Evolutionary conservation across 2,888 invertebrate genomes (phyloP), one percentile per base, ranked within the genome.

Genomic region (Troides aeacus): DNA sequence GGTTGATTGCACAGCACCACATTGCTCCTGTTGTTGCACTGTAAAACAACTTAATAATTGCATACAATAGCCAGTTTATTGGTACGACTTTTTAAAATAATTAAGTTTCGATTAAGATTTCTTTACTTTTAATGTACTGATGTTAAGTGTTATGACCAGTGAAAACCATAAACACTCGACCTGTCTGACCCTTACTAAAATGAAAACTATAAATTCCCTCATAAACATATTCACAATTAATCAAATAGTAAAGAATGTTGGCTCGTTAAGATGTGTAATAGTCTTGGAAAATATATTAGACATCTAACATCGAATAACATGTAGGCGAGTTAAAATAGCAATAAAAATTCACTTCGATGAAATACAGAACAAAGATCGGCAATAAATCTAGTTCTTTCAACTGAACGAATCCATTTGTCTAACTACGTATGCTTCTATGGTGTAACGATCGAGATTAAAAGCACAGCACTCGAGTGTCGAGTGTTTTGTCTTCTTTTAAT

Each of bases 181-280:
- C 18, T 15, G 17, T 17, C 17, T 39, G 39, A 50, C 50, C 50
- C 50, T 50, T 50, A 15, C 17, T 12, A 18, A 59, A 53, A 39
- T 18, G 0, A 46, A 42, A 62, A 62, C 53, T 46, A 62, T 69
- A 62, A 66, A 66, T 66, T 62, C 15, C 21, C 63, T 63, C 50
- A 4, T 36, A 21, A 50, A 46, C 36, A 62, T 62, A 62, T 23
- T 58, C 57, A 65, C 65, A 56, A 65, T 69, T 69, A 61, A 69
- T 69, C 69, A 69, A 61, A 58, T 30, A 21, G 24, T 23, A 62
- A 68, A 66, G 61, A 69, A 69, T 69, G 61, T 21, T 57, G 65
- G 24, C 62, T 58, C 65, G 36, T 69, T 62, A 36, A 58, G 62
- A 69, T 66, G 58, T 69, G 62, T 69, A 69, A 69, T 58, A 36